Evolutionary conservation across 2,113 vertebrate species (phyloP), one percentile per base, ranked within the genome.

Genomic region (Hipposideros armiger): DNA sequence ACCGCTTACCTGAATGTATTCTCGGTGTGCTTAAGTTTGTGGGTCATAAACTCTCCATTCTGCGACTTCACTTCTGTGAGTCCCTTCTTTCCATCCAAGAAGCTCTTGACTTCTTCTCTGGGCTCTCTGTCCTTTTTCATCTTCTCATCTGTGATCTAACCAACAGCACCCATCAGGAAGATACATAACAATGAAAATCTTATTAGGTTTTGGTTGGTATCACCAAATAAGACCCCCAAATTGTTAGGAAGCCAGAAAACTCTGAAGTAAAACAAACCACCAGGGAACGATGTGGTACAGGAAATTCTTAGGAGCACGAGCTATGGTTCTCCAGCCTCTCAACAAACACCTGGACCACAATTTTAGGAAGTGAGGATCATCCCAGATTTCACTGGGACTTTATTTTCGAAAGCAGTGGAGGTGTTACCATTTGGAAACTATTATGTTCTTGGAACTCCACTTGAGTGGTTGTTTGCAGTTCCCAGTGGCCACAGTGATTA

Each of bases 1-100:
- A 8, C 36, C 72, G 91, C 97, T 99, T 96, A 99, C 99, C 99
- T 99, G 98, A 98, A 98, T 94, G 98, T 98, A 97, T 99, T 99
- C 98, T 99, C 99, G 0, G 99, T 98, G 95, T 99, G 98, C 98
- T 99, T 99, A 90, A 99, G 99, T 96, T 99, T 99, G 90, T 99
- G 97, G 50, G 98, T 92, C 36, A 98, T 96, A 62, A 99, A 98
- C 82, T 99, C 99, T 96, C 99, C 99, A 0, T 99, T 99, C 97
- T 99, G 99, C 26, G 99, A 98, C 97, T 99, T 99, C 87, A 97
- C 95, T 0, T 99, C 99, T 45, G 98, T 96, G 86, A 94, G 40
- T 20, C 98, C 98, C 32, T 98, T 99, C 98, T 99, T 99, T 30
- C 97, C 97, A 95, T 99, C 99, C 98, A 98, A 98, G 95, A 98